A percentile compares a stretch with the other conserved stretches of the same genome.
phyloP scores from a whole-genome alignment of 2,888 invertebrate genomes.

The Tipula lateralis region DNA sequence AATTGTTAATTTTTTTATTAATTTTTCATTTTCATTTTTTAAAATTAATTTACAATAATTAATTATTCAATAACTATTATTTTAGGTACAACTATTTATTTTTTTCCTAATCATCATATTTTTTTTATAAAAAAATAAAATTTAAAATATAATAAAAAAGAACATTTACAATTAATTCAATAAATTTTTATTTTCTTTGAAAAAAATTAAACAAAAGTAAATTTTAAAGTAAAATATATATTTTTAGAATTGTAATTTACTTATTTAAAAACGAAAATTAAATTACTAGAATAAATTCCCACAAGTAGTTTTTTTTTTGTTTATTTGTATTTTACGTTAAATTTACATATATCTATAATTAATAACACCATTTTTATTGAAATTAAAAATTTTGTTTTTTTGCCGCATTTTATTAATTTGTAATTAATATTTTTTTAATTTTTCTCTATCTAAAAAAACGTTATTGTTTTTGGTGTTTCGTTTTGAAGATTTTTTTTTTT shows the following conservation, averaged over 20 bases:
- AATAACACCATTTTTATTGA: background rate
- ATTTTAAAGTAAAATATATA: too few relatives aligned
- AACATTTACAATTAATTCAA: background rate
- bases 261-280: background rate
- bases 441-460: background rate
- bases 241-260: background rate
- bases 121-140: slow-evolving; percentile 13
- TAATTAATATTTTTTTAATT: background rate
- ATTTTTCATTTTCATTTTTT: background rate
- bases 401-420: background rate
- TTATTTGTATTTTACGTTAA: background rate
- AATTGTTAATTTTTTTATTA: background rate
- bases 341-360: background rate
- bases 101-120: background rate
- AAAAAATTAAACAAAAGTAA: background rate
- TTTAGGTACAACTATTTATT: background rate
- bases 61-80: slow-evolving; percentile 14
- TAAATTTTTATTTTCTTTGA: background rate
- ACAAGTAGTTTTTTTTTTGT: background rate
- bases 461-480: background rate
- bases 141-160: slow-evolving; percentile 24
- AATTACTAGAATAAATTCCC: background rate
- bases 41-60: background rate
- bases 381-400: background rate
- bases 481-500: background rate